Base-by-base conservation (phyloP, 2,113 vertebrate genomes). In the Crypturellus undulatus region DNA sequence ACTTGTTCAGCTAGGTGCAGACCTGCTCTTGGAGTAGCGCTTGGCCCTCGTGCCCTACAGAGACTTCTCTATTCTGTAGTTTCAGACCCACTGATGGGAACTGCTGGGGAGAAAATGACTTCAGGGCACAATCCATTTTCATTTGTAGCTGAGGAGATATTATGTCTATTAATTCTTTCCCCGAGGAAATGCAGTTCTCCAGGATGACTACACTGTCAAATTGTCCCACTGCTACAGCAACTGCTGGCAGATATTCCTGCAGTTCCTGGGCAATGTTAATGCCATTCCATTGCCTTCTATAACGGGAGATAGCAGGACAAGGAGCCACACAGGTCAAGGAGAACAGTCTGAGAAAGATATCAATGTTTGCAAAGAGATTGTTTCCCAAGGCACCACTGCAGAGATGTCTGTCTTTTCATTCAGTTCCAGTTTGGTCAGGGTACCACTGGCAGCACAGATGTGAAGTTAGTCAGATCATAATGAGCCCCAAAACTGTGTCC, bases 121-220 rank as follows among this genome's bases (percentile, higher is more conserved):
- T 75, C 18, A 92, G 60, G 52, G 52, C 58, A 18, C 16, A 30
- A 80, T 26, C 67, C 71, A 16, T 71, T 93, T 87, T 87, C 43
- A 73, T 42, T 59, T 32, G 56, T 83, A 78, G n/a, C 51, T 72
- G 52, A 60, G 70, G 42, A 63, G 79, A 65, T 73, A 45, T 32
- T 84, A 62, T 49, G 34, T 93, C 93, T 90, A 59, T 93, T 93
- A 84, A 62, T 83, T 79, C 58, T 76, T 89, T 68, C n/a, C n/a
- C 51, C 76, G 56, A 68, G 78, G 84, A 87, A 90, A 82, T 17
- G n/a, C 71, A 72, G 17, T 69, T 92, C 79, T 76, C 76, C 52
- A 62, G 62, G 62, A 65, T 45, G 56, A 79, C 47, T 0, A 12
- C 26, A 18, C 34, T 79, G 73, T 58, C n/a, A 78, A 73, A 59